Evolutionary conservation across 2,113 vertebrate species (phyloP), one percentile per base, ranked within the genome.

Genomic region (Saguinus midas): DNA sequence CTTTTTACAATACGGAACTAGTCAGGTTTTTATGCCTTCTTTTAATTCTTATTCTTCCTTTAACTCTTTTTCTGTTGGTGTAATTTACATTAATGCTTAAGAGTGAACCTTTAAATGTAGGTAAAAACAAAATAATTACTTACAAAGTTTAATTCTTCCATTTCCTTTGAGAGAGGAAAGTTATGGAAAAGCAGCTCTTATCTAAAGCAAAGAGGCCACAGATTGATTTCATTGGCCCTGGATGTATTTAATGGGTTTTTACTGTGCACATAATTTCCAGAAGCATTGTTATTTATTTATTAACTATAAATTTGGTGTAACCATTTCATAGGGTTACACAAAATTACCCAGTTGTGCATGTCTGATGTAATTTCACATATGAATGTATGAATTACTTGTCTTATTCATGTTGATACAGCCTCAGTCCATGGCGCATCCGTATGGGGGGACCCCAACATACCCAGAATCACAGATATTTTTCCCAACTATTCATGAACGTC

Each of bases 321-420:
- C 97, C 96, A 94, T 98, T 98, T 98, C 98, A 97, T 98, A 97
- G 97, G 97, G 95, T 99, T 98, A 98, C 98, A 97, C 97, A 98
- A 94, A 98, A 96, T 98, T 98, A 96, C 97, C 97, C 98, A 98
- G 97, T 97, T 98, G 96, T 99, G 98, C 98, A 98, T 98, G 98
- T 98, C 94, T 98, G 95, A 98, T 98, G 98, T 99, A 98, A 98
- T 99, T 99, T 99, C 98, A 99, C 98, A 98, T 99, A 98, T 99
- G 98, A 99, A 99, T 98, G 98, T 99, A 98, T 98, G 98, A 98
- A 99, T 99, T 99, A 99, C 99, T 98, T 99, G 99, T 99, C 99
- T 99, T 99, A 98, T 99, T 99, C 99, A 99, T 99, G 99, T 99
- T 99, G 97, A 99, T 99, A 99, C 99, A 99, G 99, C 99, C 99